Percentiles rank a stretch among this genome's conserved stretches.
These are phyloP conservation scores for Xanthorhoe spadicearia DNA, from an alignment of 2,888 invertebrate species.

Conservation along the genomic window DNA sequence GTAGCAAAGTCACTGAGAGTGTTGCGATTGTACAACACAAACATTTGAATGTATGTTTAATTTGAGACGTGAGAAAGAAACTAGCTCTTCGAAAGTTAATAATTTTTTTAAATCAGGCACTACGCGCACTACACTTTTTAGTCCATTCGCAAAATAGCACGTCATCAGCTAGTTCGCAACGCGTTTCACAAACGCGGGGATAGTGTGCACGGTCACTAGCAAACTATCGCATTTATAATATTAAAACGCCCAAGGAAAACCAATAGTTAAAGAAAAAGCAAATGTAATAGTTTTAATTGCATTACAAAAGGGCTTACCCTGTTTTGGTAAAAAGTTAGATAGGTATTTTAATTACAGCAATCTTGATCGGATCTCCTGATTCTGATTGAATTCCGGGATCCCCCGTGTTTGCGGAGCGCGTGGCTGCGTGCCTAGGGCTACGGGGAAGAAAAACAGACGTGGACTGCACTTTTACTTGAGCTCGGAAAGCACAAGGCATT, in stretches of 20 bases:
- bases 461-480: background rate
- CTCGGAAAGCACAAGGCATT: background rate
- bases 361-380: constrained; percentile 81
- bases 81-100: too few species aligned
- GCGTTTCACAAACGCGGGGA: too few species aligned
- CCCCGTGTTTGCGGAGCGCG: constrained; percentile 76
- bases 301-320: constrained; percentile 27
- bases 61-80: too few species aligned
- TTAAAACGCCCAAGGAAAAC: too few species aligned
- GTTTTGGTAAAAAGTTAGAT: constrained; percentile 69
- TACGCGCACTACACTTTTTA: too few species aligned
- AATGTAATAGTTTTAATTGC: constrained; percentile 4
- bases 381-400: constrained; percentile 81
- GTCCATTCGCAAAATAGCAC: too few species aligned
- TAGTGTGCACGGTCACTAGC: too few species aligned
- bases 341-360: constrained; percentile 81
- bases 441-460: background rate
- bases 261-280: background rate
- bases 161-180: too few species aligned
- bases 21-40: background rate
- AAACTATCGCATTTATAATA: too few species aligned
- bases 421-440: constrained; percentile 8
- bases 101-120: too few species aligned
- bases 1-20: background rate
- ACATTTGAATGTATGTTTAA: too few species aligned